Evolutionary conservation across 2,113 vertebrate species (phyloP).

Genomic region (Hystrix brachyura): DNA sequence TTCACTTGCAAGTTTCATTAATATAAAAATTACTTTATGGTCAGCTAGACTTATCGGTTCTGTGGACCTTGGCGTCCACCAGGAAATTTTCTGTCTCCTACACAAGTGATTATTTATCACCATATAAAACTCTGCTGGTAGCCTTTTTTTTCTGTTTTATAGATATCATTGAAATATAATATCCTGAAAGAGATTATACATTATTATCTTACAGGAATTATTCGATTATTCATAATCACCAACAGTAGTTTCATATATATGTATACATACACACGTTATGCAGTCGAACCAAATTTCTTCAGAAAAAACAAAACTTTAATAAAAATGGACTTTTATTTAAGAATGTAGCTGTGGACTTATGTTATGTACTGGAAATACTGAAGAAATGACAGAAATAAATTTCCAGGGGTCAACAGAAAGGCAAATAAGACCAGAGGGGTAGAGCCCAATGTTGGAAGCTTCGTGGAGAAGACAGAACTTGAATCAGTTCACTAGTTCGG

Average conservation of each 20-base stretch:
- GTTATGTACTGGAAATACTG: neutral
- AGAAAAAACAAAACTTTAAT: neutral
- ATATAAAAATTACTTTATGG: neutral
- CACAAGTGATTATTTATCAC: neutral
- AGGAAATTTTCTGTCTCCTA: neutral
- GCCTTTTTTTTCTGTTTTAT: neutral
- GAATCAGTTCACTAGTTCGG: neutral
- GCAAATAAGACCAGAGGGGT: neutral
- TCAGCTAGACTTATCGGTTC: neutral
- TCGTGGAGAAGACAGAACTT: neutral
- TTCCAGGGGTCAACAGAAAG: neutral
- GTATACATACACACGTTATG: neutral
- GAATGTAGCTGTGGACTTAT: neutral
- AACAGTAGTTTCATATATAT: neutral
- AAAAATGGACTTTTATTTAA: constrained; percentile 16
- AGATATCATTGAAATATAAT: neutral
- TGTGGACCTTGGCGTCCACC: neutral
- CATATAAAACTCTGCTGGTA: neutral
- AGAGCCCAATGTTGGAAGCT: neutral
- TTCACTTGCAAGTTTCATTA: neutral
- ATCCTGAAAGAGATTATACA: neutral
- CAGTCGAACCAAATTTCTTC: neutral
- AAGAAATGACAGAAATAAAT: neutral
- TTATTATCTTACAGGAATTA: neutral
- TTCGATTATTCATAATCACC: constrained; percentile 2